These are phyloP conservation scores for Asteroscopus sphinx DNA, from an alignment of 2,888 invertebrate species.

Conservation along the genomic window DNA sequence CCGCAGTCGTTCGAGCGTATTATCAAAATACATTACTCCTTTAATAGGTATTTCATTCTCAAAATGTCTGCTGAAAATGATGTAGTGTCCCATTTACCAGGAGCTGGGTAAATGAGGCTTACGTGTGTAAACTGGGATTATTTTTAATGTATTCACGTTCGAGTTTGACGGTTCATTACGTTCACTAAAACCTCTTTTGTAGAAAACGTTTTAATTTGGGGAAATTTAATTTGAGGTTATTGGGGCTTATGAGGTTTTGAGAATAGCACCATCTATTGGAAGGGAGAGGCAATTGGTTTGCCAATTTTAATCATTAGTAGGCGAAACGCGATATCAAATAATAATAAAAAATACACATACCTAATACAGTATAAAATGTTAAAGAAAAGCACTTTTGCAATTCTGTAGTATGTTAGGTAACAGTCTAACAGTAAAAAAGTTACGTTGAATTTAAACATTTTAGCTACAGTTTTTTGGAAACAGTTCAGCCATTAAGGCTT, in stretches of 20 bases:
- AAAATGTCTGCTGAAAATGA: slow-evolving; percentile 49
- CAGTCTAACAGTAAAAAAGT: slow-evolving; percentile 8
- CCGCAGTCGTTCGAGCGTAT: slow-evolving; percentile 35
- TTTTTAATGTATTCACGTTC: slow-evolving; percentile 57
- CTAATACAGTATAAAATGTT: neutral
- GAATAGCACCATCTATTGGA: slow-evolving; percentile 26
- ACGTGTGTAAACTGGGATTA: slow-evolving; percentile 55
- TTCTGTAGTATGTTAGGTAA: neutral
- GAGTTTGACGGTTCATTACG: slow-evolving; percentile 50
- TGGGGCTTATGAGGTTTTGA: slow-evolving; percentile 9
- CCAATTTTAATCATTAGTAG: slow-evolving; percentile 1
- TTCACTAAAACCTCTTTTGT: slow-evolving; percentile 40
- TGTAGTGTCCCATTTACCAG: slow-evolving; percentile 46
- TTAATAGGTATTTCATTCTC: slow-evolving; percentile 43
- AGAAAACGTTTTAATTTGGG: slow-evolving; percentile 21
- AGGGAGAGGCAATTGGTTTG: neutral
- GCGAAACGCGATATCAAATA: neutral
- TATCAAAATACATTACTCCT: slow-evolving; percentile 47
- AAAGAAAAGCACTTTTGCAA: neutral
- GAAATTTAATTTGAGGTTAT: slow-evolving; percentile 24
- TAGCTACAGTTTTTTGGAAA: slow-evolving; percentile 11
- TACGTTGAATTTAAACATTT: slow-evolving; percentile 31
- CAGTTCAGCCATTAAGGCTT: slow-evolving; percentile 26
- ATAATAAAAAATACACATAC: neutral
- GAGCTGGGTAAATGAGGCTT: slow-evolving; percentile 45